A percentile compares a stretch with the other conserved stretches of the same genome.
Evolutionary conservation across 2,113 vertebrate genomes (phyloP).

Genomic region (Lepisosteus osseus): DNA sequence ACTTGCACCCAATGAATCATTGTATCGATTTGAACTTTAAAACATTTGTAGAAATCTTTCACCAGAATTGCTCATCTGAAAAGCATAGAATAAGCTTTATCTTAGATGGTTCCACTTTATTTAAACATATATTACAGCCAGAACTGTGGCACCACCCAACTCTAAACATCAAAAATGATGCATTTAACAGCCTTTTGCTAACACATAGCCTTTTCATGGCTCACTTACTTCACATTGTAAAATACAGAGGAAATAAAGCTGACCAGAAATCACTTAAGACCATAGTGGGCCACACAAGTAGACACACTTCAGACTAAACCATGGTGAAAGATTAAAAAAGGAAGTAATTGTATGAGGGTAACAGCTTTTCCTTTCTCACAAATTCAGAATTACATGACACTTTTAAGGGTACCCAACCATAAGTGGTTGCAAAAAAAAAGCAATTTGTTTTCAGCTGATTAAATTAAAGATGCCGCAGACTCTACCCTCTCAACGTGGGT

Average conservation of each 20-base stretch:
- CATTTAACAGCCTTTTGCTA: neutral
- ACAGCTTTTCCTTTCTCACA: neutral
- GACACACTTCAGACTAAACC: neutral
- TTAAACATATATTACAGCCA: neutral
- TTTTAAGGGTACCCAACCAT: neutral
- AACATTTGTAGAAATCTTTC: no score
- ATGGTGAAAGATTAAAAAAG: neutral
- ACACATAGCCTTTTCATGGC: neutral
- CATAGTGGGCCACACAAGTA: neutral
- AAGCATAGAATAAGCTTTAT: no score
- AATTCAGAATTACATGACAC: neutral
- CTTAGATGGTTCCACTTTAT: neutral
- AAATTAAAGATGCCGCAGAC: no score
- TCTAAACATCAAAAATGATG: neutral
- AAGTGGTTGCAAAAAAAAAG: slow-evolving; percentile 8
- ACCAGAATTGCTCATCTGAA: no score
- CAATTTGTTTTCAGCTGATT: neutral
- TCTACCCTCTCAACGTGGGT: slow-evolving; percentile 1
- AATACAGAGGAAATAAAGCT: slow-evolving; percentile 11
- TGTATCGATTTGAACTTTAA: no score
- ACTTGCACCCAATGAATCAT: no score
- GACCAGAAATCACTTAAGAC: neutral
- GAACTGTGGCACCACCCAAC: neutral
- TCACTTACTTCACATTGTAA: slow-evolving; percentile 9
- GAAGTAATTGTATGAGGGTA: neutral